Evolutionary conservation across 2,113 vertebrate genomes (phyloP), one percentile per base, ranked within the genome.

Genomic region (Micronycteris hirsuta): DNA sequence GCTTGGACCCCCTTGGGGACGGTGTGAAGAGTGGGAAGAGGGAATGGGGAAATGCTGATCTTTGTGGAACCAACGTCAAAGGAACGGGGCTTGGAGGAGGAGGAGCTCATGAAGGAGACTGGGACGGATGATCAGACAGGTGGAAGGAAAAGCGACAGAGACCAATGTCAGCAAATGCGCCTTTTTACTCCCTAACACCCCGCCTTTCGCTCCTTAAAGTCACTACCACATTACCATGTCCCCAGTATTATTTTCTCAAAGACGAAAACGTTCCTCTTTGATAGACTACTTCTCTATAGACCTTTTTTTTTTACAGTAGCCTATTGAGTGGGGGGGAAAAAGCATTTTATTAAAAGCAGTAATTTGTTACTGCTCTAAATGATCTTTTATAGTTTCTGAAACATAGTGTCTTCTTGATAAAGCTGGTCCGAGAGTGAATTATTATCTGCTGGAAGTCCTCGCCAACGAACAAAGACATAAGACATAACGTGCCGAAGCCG

Each of bases 341-440:
- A 54, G 71, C 88, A 91, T 95, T 96, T 97, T 95, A 97, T 98
- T 97, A 95, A 97, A 97, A 98, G 95, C 93, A 96, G 94, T 94
- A 88, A 97, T 97, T 96, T 97, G 94, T 97, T 96, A 97, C 92
- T 97, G 81, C 49, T 95, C 90, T 97, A 97, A 97, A 95, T 97
- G 96, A 95, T 97, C 93, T 93, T 95, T 92, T 97, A 94, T 89
- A 96, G 90, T 94, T 96, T 92, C 94, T 94, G 89, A 97, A 97
- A 97, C 71, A 91, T 28, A 76, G 61, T 86, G 54, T 96, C 71
- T 97, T 95, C 94, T 94, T 83, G 89, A 91, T 93, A 96, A 96
- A 97, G 88, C 84, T 86, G 88, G 47, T 45, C 81, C 41, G n/a
- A 52, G 83, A 95, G 94, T 92, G 89, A 97, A 96, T 97, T 95